Percentiles rank a stretch among this genome's conserved stretches.
These are phyloP conservation scores for Leucania comma DNA, from an alignment of 2,888 invertebrate species.

Conservation along the genomic window DNA sequence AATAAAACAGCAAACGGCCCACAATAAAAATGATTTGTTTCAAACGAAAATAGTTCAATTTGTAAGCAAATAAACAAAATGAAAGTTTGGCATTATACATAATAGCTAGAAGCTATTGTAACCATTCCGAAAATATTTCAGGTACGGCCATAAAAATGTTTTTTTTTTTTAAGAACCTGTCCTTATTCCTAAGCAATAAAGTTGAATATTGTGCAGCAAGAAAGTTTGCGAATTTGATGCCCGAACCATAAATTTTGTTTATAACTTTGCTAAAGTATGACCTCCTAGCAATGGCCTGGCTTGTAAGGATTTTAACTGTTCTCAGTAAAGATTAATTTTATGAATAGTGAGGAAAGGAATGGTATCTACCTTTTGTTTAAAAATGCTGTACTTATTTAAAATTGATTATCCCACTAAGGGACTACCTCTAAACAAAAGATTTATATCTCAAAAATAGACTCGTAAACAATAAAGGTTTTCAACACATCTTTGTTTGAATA, in stretches of 20 bases:
- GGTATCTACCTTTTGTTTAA: background rate
- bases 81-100: slow-evolving; percentile 30
- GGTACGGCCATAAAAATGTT: slow-evolving; percentile 51
- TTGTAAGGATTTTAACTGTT: slow-evolving; percentile 32
- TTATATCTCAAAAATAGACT: background rate
- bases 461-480: background rate
- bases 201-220: slow-evolving; percentile 36
- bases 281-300: slow-evolving; percentile 15
- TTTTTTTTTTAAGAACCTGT: background rate
- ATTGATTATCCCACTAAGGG: background rate
- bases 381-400: background rate
- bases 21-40: slow-evolving; percentile 41
- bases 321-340: slow-evolving; percentile 29
- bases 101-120: slow-evolving; percentile 33
- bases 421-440: background rate
- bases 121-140: slow-evolving; percentile 39
- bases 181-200: background rate
- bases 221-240: slow-evolving; percentile 12
- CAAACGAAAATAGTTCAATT: slow-evolving; percentile 40
- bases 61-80: slow-evolving; percentile 51
- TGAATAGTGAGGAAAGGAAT: background rate
- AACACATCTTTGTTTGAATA: background rate
- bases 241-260: slow-evolving; percentile 29
- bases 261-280: slow-evolving; percentile 36
- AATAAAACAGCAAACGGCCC: slow-evolving; percentile 22